These are phyloP conservation scores for Cremastinae sp. DNA, from an alignment of 2,888 invertebrate genomes.

Conservation along the genomic window DNA sequence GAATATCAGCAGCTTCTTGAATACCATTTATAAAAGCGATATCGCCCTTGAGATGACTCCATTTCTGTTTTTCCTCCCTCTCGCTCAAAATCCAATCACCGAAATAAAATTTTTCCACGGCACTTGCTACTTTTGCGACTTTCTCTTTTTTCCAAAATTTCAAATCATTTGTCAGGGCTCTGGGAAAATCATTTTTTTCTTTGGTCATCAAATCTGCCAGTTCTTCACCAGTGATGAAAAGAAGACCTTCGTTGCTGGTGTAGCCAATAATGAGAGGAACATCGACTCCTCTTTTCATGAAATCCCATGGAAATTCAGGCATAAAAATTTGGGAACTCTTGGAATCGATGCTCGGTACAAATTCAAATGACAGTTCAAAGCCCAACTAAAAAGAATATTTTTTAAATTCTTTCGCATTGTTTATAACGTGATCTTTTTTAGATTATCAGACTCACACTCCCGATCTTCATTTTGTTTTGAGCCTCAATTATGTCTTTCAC, in stretches of 20 bases:
- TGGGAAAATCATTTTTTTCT: constrained; percentile 74
- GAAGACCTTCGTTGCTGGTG: constrained; percentile 81
- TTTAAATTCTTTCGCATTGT: not conserved
- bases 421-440: not conserved
- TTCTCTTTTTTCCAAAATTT: constrained; percentile 70
- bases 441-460: constrained; percentile 48
- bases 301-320: constrained; percentile 74
- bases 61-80: constrained; percentile 76
- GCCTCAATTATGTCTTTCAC: constrained; percentile 73
- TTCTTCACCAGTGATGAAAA: constrained; percentile 56
- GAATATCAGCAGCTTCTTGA: constrained; percentile 78
- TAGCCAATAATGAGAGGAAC: constrained; percentile 82
- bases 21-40: constrained; percentile 81
- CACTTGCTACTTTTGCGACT: constrained; percentile 72
- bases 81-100: constrained; percentile 77
- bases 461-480: constrained; percentile 64
- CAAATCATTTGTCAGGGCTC: constrained; percentile 78
- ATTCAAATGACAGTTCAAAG: constrained; percentile 16
- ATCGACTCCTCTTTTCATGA: constrained; percentile 75
- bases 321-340: constrained; percentile 61
- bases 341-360: constrained; percentile 61
- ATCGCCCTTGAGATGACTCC: constrained; percentile 82
- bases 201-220: constrained; percentile 29
- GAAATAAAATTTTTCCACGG: constrained; percentile 81
- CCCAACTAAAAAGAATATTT: constrained; percentile 43